phyloP scores from a whole-genome alignment of 2,113 vertebrate species.

The Dipodomys ordii region DNA sequence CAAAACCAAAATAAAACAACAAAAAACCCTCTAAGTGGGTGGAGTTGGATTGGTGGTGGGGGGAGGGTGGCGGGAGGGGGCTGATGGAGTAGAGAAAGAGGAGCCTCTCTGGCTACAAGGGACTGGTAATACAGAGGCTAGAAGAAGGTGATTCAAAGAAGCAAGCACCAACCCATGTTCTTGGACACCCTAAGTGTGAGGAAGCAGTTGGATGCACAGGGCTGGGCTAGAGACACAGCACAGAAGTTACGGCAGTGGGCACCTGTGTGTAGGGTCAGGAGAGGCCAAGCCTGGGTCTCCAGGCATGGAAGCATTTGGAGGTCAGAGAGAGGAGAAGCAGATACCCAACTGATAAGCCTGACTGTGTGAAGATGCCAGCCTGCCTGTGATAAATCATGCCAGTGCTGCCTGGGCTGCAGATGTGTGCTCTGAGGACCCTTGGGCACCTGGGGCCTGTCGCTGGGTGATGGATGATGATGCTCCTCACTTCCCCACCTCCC shows the following conservation, averaged over 20 bases:
- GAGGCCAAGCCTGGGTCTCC: background rate
- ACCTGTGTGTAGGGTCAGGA: background rate
- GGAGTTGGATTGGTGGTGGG: background rate
- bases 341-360: background rate
- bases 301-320: background rate
- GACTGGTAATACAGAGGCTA: background rate
- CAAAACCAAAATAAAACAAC: too few species aligned
- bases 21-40: too few species aligned
- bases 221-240: background rate
- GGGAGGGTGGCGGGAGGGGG: too few species aligned
- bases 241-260: background rate
- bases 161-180: too few species aligned
- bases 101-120: too few species aligned
- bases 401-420: background rate
- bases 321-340: background rate
- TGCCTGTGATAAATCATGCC: slow-evolving; percentile 51
- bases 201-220: background rate
- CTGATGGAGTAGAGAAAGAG: background rate
- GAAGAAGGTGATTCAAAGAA: background rate
- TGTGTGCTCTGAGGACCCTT: background rate
- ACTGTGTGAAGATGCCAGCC: accelerated
- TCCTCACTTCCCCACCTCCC: background rate
- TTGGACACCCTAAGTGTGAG: background rate
- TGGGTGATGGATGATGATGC: slow-evolving; percentile 59
- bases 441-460: slow-evolving; percentile 52